Base-by-base conservation (phyloP, 2,888 invertebrate species). In the Eupithecia insigniata region DNA sequence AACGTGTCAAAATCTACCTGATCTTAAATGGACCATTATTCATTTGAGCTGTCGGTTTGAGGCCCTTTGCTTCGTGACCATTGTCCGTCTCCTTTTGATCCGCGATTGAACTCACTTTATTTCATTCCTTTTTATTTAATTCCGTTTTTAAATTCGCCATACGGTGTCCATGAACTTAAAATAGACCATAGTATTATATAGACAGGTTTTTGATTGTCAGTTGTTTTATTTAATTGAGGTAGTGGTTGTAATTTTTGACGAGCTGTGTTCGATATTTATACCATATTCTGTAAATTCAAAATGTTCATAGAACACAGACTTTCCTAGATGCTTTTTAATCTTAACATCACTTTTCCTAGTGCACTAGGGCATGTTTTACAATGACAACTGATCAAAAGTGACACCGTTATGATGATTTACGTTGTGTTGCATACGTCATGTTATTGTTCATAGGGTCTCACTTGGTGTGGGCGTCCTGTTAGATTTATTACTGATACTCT, bases 51-150 rank as follows among this genome's bases (percentile, higher is more conserved):
- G 85, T 87, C 85, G 85, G 81, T 82, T 83, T 22, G 36, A 26
- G 85, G 85, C 82, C 55, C 55, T 26, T 55, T 26, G 5, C 82
- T 85, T 85, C 90, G 86, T 93, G 93, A 94, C 93, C 93, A 93
- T 94, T 94, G 93, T 94, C 94, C 94, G 90, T 92, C 82, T 74
- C 83, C 92, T 89, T 93, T 93, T 92, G 93, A 93, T 93, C 90
- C 90, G 85, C 84, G 83, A 82, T 84, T 82, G 64, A 85, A 84
- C 81, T 83, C 83, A 78, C 81, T 78, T 55, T 55, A 55, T 55
- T 55, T 55, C 26, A 55, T 55, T 55, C 55, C 26, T 55, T 26
- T 51, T 85, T 84, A 85, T 85, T 83, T 79, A 67, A 34, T 58
- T 58, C 34, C 22, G 86, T 88, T 88, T 87, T 86, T 82, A 83